Base-by-base conservation (phyloP, 2,888 invertebrate genomes). In the Oeneis ivallda region DNA sequence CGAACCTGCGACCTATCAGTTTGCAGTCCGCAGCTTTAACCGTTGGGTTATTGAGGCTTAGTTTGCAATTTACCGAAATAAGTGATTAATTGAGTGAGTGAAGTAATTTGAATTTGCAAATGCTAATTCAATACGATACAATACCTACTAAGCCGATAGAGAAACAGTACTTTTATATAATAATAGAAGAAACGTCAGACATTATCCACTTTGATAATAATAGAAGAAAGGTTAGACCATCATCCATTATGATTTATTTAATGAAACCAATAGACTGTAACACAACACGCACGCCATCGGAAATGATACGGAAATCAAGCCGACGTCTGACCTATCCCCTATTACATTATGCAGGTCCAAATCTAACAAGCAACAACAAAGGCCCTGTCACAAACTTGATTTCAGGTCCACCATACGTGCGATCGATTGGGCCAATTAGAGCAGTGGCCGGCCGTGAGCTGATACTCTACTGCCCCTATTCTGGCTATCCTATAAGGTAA, bases 401-500 rank as follows among this genome's bases (percentile, higher is more conserved):
- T 56, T 60, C 81, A 96, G 95, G 96, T 54, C 94, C 95, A 49
- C 96, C 96, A n/a, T 95, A 95, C 81, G 95, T 96, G 58, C 93
- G 96, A 76, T 94, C 95, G 52, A 94, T 95, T 75, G 95, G 95
- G 56, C 95, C 96, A 43, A 93, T 95, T 68, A 94, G 96, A 78
- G 96, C 96, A 6, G 96, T 97, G 45, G 96, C 97, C 61, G 96
- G 96, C 39, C 93, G 95, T 70, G 95, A 95, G 79, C 93, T 96
- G 74, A 93, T 93, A 69, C 92, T 97, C 67, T 94, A 95, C 74
- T 97, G 97, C 84, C 96, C 96, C 62, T 97, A 96, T 78, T 96
- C 96, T 45, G 97, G 97, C 61, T 96, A 96, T 85, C 97, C 97
- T 13, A 95, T 97, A 75, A 92, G 85, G 92, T 92, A 76, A 79